Percentiles rank a stretch among this genome's conserved stretches.
phyloP scores from a whole-genome alignment of 2,113 vertebrate genomes.

The Romanogobio albipinnatus region DNA sequence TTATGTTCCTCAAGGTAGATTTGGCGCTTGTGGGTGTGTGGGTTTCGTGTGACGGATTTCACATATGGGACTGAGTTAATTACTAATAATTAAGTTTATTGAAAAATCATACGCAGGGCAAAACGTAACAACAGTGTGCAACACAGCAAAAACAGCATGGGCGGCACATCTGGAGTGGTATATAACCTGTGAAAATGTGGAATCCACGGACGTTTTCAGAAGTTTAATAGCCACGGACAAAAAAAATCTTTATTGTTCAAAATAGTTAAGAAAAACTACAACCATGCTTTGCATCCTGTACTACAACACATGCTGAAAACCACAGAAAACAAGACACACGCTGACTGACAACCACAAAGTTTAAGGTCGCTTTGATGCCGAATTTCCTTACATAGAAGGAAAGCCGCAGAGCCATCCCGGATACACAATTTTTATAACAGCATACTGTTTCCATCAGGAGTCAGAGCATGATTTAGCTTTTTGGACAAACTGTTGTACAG shows the following conservation, averaged over 20 bases:
- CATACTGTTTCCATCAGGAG: neutral
- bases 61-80: slow-evolving; percentile 26
- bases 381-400: neutral
- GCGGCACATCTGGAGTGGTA: neutral
- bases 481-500: neutral
- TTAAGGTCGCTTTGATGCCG: neutral
- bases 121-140: neutral
- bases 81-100: neutral
- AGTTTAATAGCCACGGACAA: neutral
- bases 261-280: neutral
- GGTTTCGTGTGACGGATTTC: neutral
- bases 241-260: neutral
- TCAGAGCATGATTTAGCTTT: neutral
- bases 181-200: too few relatives aligned
- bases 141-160: neutral
- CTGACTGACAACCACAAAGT: neutral
- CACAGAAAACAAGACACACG: neutral
- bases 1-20: slow-evolving; percentile 6
- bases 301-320: neutral
- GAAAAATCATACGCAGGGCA: neutral
- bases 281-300: neutral
- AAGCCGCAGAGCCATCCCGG: neutral
- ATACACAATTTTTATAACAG: neutral
- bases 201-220: neutral
- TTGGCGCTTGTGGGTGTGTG: neutral